Conservation (phyloP, 2,888 invertebrate species). For the Thecophora atra region DNA sequence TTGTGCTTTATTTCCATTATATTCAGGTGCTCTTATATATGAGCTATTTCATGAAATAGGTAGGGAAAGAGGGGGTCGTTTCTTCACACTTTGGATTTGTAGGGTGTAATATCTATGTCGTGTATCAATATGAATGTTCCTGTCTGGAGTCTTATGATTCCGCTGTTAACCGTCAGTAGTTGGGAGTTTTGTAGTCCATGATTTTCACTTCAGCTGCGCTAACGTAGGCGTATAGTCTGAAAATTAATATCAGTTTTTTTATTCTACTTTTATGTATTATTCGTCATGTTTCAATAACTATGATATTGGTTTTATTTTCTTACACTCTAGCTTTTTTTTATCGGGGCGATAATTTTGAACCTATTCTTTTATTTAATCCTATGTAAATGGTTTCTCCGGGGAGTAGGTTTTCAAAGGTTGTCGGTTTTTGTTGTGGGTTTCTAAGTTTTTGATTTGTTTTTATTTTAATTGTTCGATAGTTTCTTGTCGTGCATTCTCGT, state of each 20-base stretch:
- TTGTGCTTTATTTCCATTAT: neutral
- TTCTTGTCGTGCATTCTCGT: neutral
- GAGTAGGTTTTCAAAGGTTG: constrained; percentile 7
- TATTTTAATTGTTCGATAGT: constrained; percentile 8
- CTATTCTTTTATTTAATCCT: constrained; percentile 5
- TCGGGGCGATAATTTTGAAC: neutral
- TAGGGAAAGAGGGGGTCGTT: neutral
- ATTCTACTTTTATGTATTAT: too few species aligned
- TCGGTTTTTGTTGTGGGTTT: constrained; percentile 15
- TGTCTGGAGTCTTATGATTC: neutral
- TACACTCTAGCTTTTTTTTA: neutral
- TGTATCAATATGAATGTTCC: too few species aligned
- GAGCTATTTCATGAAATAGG: neutral
- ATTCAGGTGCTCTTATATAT: neutral
- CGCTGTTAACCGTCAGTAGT: neutral
- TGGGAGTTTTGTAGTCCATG: neutral
- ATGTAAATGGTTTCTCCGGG: neutral
- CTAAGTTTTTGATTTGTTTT: constrained; percentile 16
- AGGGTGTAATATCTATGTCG: neutral
- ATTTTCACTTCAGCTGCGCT: neutral
- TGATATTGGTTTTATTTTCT: too few species aligned
- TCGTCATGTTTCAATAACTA: too few species aligned
- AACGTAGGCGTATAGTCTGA: too few species aligned
- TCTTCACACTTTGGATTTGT: neutral
- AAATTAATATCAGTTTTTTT: too few species aligned